Evolutionary conservation across 2,797 vertebrate species (phyloP), one percentile per base, ranked within the genome.

Genomic region (Gorsachius magnificus): DNA sequence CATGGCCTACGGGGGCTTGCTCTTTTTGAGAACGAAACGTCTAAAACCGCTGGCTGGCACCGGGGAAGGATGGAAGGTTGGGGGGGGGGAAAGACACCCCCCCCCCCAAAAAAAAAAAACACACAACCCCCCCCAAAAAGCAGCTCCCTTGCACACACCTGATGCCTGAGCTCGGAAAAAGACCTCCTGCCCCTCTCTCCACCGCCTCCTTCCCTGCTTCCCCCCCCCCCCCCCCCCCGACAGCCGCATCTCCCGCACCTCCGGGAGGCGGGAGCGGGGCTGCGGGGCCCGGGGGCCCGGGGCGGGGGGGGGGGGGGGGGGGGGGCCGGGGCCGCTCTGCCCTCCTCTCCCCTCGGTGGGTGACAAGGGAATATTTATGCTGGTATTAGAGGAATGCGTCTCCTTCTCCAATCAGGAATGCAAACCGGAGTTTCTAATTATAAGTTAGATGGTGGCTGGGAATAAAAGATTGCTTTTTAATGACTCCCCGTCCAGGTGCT

Each of bases 361-460:
- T 80, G 94, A 89, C 96, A 95, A 35, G 95, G 45, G 78, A 87
- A 95, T 96, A 96, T 97, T 97, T 96, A 76, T 87, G 74, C 60
- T 38, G 94, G 94, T 33, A 87, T 91, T 68, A 54, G 50, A 93
- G 96, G 96, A 96, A 96, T 96, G 97, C 53, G 75, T 72, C 97
- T 96, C 96, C 96, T 96, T 92, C 83, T 87, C 96, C 92, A 89
- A 97, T 96, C 96, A 95, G 97, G 98, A 98, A 97, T 96, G 97
- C 94, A 35, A 91, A 90, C 60, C 57, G 45, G 95, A 89, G 93
- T 96, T 94, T 90, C 96, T 98, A 98, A 98, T 98, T 98, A 98
- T 96, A 97, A 97, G 96, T 95, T 95, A 95, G 91, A 95, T 71
- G 90, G 95, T 92, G 76, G 92, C 90, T 94, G 96, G 72, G 83